Percentiles rank a stretch among this genome's conserved stretches.
Conservation (phyloP, 2,888 invertebrate species). For the Melinopterus prodromus region DNA sequence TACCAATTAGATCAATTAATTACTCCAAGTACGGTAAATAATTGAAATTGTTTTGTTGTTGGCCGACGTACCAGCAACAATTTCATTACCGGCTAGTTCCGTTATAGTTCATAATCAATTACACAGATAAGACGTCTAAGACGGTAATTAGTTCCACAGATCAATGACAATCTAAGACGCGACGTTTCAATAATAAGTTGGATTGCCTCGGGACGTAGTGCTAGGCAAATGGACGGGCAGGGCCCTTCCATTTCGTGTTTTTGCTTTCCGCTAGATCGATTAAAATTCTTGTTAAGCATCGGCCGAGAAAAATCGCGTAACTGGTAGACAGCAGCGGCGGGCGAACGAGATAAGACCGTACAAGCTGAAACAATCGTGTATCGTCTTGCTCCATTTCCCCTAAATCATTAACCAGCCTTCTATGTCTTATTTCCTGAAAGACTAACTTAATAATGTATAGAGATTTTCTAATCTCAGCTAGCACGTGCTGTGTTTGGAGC, state of each 20-base stretch:
- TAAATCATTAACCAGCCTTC: neutral
- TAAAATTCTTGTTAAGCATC: conserved; percentile 8
- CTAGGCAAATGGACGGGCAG: neutral
- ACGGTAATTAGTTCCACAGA: conserved; percentile 16
- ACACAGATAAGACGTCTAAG: conserved; percentile 7
- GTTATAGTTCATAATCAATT: conserved; percentile 23
- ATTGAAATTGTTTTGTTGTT: neutral
- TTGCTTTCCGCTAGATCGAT: conserved; percentile 17
- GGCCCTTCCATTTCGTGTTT: conserved; percentile 21
- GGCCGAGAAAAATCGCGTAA: conserved; percentile 6
- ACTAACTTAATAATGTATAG: neutral
- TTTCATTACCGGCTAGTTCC: conserved; percentile 15
- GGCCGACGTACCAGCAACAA: conserved; percentile 11
- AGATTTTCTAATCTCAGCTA: neutral
- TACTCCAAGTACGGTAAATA: neutral
- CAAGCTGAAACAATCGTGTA: neutral
- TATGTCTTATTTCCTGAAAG: neutral
- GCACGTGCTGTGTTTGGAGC: neutral
- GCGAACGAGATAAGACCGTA: neutral
- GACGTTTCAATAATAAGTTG: conserved; percentile 9
- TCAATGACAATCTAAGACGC: conserved; percentile 12
- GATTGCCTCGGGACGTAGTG: neutral
- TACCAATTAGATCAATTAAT: conserved; percentile 4
- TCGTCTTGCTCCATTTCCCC: conserved; percentile 18
- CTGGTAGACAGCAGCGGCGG: neutral